Base-by-base conservation (phyloP, 2,797 vertebrate genomes). In the Selene dorsalis region DNA sequence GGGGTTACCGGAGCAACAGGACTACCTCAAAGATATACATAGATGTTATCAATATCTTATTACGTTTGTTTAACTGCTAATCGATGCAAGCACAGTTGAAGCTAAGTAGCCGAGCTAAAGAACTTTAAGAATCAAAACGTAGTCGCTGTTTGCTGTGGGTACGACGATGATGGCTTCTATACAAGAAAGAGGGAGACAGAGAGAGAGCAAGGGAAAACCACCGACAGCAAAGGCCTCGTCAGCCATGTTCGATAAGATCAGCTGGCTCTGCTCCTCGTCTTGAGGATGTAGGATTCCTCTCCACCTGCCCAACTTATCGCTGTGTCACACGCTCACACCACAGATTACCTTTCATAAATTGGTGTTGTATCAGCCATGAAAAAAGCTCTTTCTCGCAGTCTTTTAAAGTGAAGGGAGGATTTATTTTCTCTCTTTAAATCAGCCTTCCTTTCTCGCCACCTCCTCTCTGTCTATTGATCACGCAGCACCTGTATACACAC, bases 171-270 rank as follows among this genome's bases (percentile, higher is more conserved):
- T n/a, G n/a, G n/a, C n/a, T n/a, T n/a, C n/a, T n/a, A n/a, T n/a
- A n/a, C n/a, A n/a, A 62, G 57, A 55, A 47, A 58, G 74, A 48
- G 75, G 82, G 50, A 75, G 64, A 32, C 38, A 60, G 73, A 50
- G 70, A 75, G 20, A 63, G 53, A 47, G 55, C 67, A 55, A 56
- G 56, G 38, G 50, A 75, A 50, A 72, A 50, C 17, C 9, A 47
- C 50, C 0, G 28, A 64, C 56, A 75, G 84, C 65, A 70, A 80
- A 82, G 71, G 77, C 71, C 79, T 85, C 75, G 75, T 77, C 83
- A 69, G 71, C 73, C 81, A 65, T 73, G 75, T 87, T 79, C 70
- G 87, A 91, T 88, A 84, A 88, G 70, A 92, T 91, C 88, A 78
- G 61, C 77, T 59, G 58, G 66, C 73, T 89, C 57, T 57, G 1